phyloP scores from a whole-genome alignment of 2,797 vertebrate species.

The Limosa lapponica region DNA sequence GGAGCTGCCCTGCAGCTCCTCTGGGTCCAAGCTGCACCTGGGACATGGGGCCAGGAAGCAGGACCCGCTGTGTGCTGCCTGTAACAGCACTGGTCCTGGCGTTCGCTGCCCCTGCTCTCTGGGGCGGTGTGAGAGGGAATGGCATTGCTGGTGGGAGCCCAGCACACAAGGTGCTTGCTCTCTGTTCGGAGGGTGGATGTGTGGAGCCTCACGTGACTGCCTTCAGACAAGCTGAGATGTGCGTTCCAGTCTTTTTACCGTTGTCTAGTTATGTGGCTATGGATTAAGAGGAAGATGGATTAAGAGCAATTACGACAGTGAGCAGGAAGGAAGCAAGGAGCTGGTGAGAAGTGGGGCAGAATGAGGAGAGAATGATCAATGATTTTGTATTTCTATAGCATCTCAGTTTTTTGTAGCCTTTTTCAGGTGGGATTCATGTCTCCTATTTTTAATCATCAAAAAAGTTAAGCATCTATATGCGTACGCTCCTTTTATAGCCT shows the following conservation, averaged over 20 bases:
- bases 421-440: not conserved
- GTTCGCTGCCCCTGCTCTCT: not conserved
- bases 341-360: not conserved
- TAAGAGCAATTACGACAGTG: not conserved
- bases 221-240: not conserved
- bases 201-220: not conserved
- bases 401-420: not conserved
- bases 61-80: not conserved
- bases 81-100: not conserved
- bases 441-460: not conserved
- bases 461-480: not conserved
- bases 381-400: not conserved
- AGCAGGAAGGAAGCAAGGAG: conserved; percentile 30
- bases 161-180: not conserved
- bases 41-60: no score
- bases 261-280: not conserved
- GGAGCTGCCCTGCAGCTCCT: not conserved
- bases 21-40: not conserved
- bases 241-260: not conserved
- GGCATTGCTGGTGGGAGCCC: not conserved
- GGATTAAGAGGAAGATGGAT: not conserved
- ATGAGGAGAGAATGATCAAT: not conserved
- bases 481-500: not conserved
- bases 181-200: not conserved
- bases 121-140: not conserved